These are phyloP conservation scores for Macrocentrus cingulum DNA, from an alignment of 1,140 invertebrate species.

Conservation along the genomic window DNA sequence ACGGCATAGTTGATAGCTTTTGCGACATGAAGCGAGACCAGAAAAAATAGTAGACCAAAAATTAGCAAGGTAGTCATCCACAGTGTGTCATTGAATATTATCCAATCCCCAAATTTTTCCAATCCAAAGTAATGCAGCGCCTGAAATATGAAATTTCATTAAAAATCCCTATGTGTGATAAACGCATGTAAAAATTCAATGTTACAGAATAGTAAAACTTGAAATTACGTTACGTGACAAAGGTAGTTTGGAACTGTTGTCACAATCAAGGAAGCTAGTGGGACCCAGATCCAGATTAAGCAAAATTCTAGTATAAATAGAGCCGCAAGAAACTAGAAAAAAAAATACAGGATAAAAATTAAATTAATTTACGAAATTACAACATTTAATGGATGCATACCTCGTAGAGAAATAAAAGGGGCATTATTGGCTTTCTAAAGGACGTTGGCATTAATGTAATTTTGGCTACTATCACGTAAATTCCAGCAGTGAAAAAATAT, in stretches of 20 bases:
- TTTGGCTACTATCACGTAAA: constrained; percentile 39
- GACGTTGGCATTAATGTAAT: constrained; percentile 35
- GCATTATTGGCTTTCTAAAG: constrained; percentile 32
- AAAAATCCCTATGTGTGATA: not conserved
- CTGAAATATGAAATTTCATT: constrained; percentile 1
- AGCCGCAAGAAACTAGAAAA: constrained; percentile 42
- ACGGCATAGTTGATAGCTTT: too few species aligned
- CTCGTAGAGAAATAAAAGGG: constrained; percentile 40
- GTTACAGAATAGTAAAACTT: not conserved
- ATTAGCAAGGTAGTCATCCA: too few species aligned
- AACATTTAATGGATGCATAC: constrained; percentile 26
- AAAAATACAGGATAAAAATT: not conserved
- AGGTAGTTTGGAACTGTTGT: constrained; percentile 32
- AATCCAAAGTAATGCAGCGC: not conserved
- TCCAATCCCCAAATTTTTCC: not conserved
- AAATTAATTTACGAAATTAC: not conserved
- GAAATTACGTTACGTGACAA: constrained; percentile 37
- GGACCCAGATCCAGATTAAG: constrained; percentile 41
- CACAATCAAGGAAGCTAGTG: constrained; percentile 39
- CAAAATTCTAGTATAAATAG: constrained; percentile 44
- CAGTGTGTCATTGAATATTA: not conserved
- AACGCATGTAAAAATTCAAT: not conserved
- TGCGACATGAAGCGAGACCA: too few species aligned
- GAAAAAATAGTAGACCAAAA: too few species aligned
- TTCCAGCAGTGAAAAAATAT: constrained; percentile 36